Conservation (phyloP, 2,113 vertebrate genomes). For the Silurus asotus region DNA sequence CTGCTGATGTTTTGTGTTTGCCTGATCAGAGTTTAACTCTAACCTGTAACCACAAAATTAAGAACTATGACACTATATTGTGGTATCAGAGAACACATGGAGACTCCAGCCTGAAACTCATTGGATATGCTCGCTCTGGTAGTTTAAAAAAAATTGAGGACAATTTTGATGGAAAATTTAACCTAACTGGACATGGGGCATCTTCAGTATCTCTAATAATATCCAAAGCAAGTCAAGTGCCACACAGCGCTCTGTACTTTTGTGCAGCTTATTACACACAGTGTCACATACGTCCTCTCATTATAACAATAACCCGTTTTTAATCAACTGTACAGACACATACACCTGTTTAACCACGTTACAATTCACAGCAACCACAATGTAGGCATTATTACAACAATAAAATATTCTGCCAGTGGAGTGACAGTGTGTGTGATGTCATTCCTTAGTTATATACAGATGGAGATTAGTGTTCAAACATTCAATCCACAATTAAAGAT, state of each 20-base stretch:
- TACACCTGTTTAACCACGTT: neutral
- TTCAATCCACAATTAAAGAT: too few relatives aligned
- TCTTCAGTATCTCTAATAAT: constrained; percentile 52
- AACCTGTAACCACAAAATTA: constrained; percentile 36
- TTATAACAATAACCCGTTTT: constrained; percentile 31
- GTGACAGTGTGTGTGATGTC: neutral
- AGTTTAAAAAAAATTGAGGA: neutral
- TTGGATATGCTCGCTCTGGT: constrained; percentile 21
- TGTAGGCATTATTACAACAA: neutral
- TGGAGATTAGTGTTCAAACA: too few relatives aligned
- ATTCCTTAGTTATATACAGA: neutral
- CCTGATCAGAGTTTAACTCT: constrained; percentile 14
- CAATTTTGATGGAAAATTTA: constrained; percentile 33
- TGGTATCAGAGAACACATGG: constrained; percentile 44
- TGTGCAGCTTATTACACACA: constrained; percentile 59
- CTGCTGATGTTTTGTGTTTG: constrained; percentile 26
- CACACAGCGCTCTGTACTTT: constrained; percentile 55
- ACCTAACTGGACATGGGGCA: constrained; percentile 58
- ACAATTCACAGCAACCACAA: neutral
- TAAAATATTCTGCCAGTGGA: neutral
- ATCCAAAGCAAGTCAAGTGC: neutral
- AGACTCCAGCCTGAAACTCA: constrained; percentile 43
- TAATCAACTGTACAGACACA: neutral
- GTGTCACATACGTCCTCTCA: constrained; percentile 4
- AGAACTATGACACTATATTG: constrained; percentile 16